Base-by-base conservation (phyloP, 1,140 invertebrate genomes). In the Diachasma alloeum region DNA sequence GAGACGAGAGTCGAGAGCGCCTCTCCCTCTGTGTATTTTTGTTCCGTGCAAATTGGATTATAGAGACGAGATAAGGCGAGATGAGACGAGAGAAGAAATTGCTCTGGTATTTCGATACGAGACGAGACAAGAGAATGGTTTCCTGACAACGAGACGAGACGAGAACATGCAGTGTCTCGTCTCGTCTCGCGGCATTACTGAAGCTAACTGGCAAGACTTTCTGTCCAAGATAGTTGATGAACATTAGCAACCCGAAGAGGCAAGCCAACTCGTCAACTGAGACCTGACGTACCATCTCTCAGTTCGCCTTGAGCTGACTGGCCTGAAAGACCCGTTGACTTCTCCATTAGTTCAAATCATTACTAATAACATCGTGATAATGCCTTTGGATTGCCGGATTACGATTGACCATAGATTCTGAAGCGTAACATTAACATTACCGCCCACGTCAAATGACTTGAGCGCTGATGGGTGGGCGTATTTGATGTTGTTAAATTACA, bases 161-260 rank as follows among this genome's bases (percentile, higher is more conserved):
- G n/a, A n/a, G n/a, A n/a, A n/a, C n/a, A n/a, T n/a, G n/a, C n/a
- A n/a, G n/a, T n/a, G n/a, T n/a, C n/a, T n/a, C n/a, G n/a, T n/a
- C n/a, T n/a, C n/a, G n/a, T n/a, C n/a, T n/a, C n/a, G n/a, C n/a
- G n/a, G n/a, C n/a, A n/a, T n/a, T n/a, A n/a, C n/a, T n/a, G 81
- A 83, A 82, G 81, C 83, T 83, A 86, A 88, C 85, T 88, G 81
- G 85, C 85, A 81, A 88, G 86, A 87, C 82, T 83, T 70, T 71
- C 53, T 42, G 9, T 53, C 46, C 15, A 53, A 39, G 26, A 59
- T 31, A 66, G 53, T n/a, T 39, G n/a, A 3, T 42, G n/a, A 36
- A 22, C 68, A 13, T 42, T 42, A 13, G 39, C 6, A 42, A 11
- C 4, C 39, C 1, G 39, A 42, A 42, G 13, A 42, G 13, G 4